Percentiles rank a stretch among this genome's conserved stretches.
Evolutionary conservation across 2,113 vertebrate genomes (phyloP).

Genomic region (Phalacrocorax brasilianus): DNA sequence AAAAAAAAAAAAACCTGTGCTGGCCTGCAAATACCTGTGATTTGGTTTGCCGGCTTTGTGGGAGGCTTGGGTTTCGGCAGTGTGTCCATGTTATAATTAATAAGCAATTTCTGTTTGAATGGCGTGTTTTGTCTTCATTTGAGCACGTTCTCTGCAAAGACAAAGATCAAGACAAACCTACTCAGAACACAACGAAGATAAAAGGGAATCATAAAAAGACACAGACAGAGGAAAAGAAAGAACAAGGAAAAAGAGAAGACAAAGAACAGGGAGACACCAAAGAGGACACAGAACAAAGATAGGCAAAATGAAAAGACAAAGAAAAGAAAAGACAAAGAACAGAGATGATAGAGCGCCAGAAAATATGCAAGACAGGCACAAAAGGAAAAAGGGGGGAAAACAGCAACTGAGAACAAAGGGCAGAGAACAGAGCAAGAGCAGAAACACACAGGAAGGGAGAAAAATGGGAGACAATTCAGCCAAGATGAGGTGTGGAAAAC

Average conservation of each 20-base stretch:
- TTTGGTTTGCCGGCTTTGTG: conserved; percentile 15
- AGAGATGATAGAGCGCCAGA: conserved; percentile 56
- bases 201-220: conserved; percentile 63
- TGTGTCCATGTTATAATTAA: conserved; percentile 54
- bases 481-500: conserved; percentile 15
- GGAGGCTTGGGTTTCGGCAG: conserved; percentile 1
- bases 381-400: conserved; percentile 20
- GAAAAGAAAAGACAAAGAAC: conserved; percentile 53
- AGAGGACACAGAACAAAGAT: conserved; percentile 65
- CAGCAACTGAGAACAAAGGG: conserved; percentile 50
- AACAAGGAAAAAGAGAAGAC: conserved; percentile 68
- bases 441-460: background rate
- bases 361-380: conserved; percentile 57
- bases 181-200: conserved; percentile 58
- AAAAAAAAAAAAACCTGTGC: background rate
- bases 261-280: conserved; percentile 67
- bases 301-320: conserved; percentile 65
- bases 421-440: conserved; percentile 49
- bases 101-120: conserved; percentile 60
- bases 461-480: conserved; percentile 28
- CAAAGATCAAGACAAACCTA: conserved; percentile 65
- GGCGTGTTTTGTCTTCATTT: conserved; percentile 59
- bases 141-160: conserved; percentile 55
- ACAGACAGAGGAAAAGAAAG: conserved; percentile 61
- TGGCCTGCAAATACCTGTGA: background rate